Percentiles rank a stretch among this genome's conserved stretches.
phyloP scores from a whole-genome alignment of 2,797 vertebrate species.

The Typhlichthys subterraneus region DNA sequence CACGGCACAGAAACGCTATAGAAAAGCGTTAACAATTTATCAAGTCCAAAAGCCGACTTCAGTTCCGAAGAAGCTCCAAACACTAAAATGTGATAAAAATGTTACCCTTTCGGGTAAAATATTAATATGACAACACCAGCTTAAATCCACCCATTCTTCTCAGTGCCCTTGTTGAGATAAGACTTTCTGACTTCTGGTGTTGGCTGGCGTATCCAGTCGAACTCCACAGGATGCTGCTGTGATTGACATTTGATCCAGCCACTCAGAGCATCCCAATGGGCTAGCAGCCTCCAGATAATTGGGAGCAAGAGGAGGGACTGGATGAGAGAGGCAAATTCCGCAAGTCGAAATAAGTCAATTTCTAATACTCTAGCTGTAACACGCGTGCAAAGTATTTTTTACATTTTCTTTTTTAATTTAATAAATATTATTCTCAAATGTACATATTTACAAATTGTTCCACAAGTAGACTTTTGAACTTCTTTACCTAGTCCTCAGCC shows the following conservation, averaged over 20 bases:
- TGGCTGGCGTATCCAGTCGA: conserved; percentile 43
- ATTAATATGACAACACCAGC: conserved; percentile 1
- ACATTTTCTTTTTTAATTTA: too few species aligned
- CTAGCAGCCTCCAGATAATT: conserved; percentile 58
- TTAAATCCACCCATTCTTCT: conserved; percentile 11
- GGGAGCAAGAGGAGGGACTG: conserved; percentile 59
- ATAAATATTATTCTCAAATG: too few species aligned
- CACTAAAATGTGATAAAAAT: background rate
- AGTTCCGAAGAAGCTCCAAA: background rate
- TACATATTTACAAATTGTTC: too few species aligned
- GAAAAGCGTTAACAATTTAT: conserved; percentile 57
- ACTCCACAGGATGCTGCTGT: conserved; percentile 38
- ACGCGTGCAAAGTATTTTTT: too few species aligned
- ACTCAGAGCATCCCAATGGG: conserved; percentile 46
- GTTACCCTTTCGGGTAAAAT: background rate
- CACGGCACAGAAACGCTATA: conserved; percentile 33
- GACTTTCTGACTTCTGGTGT: conserved; percentile 72
- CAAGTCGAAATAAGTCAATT: background rate
- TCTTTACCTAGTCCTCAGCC: background rate
- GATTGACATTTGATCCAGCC: conserved; percentile 51
- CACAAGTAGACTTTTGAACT: too few species aligned
- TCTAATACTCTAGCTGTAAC: background rate
- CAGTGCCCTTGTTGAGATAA: conserved; percentile 46
- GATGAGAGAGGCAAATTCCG: conserved; percentile 16
- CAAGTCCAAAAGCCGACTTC: conserved; percentile 43